Evolutionary conservation across 1,140 invertebrate genomes (phyloP).

Genomic region (Subanguina moxae): DNA sequence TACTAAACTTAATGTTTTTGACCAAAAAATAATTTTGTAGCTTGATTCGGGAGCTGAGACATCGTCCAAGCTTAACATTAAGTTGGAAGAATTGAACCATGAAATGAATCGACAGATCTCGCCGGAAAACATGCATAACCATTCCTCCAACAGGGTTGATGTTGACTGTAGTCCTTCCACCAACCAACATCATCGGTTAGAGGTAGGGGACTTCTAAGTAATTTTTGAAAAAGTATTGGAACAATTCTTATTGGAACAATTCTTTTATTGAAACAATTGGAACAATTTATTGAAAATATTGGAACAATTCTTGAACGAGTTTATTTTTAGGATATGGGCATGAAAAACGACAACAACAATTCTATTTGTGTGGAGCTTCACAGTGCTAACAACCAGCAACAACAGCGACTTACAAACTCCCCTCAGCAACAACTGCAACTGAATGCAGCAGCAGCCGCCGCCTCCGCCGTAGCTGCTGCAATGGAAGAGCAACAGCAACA

Average conservation of each 20-base stretch:
- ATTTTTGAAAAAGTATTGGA: too few relatives aligned
- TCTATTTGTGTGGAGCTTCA: background rate
- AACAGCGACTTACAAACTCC: background rate
- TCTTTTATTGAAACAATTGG: too few relatives aligned
- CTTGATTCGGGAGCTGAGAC: too few relatives aligned
- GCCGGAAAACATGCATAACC: background rate
- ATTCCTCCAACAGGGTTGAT: background rate
- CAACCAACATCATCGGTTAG: background rate
- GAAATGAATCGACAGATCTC: background rate
- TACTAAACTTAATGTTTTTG: too few relatives aligned
- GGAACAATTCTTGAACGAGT: too few relatives aligned
- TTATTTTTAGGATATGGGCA: background rate
- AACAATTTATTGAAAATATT: too few relatives aligned
- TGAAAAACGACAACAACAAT: constrained; percentile 9
- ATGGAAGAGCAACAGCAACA: constrained; percentile 4
- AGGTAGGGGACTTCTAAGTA: background rate
- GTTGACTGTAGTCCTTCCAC: background rate
- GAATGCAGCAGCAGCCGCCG: constrained; percentile 1
- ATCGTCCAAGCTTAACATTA: background rate
- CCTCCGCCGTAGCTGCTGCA: background rate
- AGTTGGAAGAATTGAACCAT: constrained; percentile 2
- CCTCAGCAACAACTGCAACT: constrained; percentile 12
- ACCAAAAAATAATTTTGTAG: too few relatives aligned
- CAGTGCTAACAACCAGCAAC: constrained; percentile 5
- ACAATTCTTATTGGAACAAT: too few relatives aligned